Evolutionary conservation across 2,888 invertebrate species (phyloP).

Genomic region (Rhingia rostrata): DNA sequence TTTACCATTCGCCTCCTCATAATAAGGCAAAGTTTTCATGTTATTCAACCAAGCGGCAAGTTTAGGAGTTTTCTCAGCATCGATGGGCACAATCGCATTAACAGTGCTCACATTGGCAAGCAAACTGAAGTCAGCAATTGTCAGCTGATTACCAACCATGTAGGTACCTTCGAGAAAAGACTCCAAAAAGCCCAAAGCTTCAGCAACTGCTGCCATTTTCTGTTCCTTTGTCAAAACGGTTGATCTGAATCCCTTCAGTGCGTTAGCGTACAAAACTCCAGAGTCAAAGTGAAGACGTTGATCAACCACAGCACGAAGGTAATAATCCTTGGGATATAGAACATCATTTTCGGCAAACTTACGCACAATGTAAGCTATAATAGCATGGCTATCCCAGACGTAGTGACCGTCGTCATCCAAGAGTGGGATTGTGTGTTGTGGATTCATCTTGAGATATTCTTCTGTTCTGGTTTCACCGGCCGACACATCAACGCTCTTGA

Average conservation of each 20-base stretch:
- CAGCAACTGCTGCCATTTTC: conserved; percentile 72
- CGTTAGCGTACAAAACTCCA: conserved; percentile 75
- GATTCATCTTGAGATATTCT: conserved; percentile 83
- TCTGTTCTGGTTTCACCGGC: conserved; percentile 76
- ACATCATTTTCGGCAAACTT: conserved; percentile 81
- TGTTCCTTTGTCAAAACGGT: conserved; percentile 75
- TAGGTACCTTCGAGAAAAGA: conserved; percentile 76
- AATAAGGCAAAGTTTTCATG: conserved; percentile 76
- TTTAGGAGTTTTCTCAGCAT: conserved; percentile 75
- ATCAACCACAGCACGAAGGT: conserved; percentile 77
- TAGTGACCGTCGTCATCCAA: conserved; percentile 78
- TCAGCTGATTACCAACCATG: conserved; percentile 78
- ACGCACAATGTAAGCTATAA: conserved; percentile 83
- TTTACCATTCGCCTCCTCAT: conserved; percentile 74
- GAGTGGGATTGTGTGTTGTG: conserved; percentile 83
- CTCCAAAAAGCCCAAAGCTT: conserved; percentile 77
- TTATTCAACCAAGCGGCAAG: conserved; percentile 76
- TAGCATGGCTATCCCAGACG: conserved; percentile 83
- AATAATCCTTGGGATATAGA: conserved; percentile 78
- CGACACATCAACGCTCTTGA: conserved; percentile 75
- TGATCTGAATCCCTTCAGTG: conserved; percentile 55
- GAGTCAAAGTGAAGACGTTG: conserved; percentile 79
- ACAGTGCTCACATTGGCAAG: conserved; percentile 75
- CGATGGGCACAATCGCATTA: conserved; percentile 65
- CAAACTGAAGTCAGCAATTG: conserved; percentile 80